phyloP scores from a whole-genome alignment of 2,797 vertebrate species.

The Urophycis tenuis region DNA sequence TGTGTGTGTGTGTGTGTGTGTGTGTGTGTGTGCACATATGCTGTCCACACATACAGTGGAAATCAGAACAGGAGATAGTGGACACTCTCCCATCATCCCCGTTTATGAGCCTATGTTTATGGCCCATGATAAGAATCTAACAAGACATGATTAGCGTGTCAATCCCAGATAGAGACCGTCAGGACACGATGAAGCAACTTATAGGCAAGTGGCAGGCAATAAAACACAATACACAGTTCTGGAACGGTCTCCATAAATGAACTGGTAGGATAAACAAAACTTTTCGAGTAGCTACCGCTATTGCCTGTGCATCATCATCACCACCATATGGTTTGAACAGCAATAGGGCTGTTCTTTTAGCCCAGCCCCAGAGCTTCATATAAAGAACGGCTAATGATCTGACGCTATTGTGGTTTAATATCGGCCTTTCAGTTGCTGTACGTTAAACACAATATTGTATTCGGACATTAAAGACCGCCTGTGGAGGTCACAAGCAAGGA shows the following conservation, averaged over 20 bases:
- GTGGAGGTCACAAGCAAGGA: background rate
- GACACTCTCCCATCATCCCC: background rate
- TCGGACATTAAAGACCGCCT: background rate
- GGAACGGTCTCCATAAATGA: background rate
- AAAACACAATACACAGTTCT: background rate
- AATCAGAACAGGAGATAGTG: background rate
- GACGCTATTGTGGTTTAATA: background rate
- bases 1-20: slow-evolving; percentile 15
- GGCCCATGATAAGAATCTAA: background rate
- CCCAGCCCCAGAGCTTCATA: background rate
- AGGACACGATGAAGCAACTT: background rate
- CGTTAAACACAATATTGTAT: background rate
- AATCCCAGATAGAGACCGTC: background rate
- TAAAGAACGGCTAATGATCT: background rate
- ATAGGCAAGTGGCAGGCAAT: background rate
- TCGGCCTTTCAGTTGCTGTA: background rate
- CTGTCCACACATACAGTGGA: background rate
- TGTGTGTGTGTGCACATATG: background rate
- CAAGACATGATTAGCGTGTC: background rate
- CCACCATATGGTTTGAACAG: background rate
- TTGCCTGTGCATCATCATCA: background rate
- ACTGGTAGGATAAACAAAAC: background rate
- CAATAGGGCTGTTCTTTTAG: background rate
- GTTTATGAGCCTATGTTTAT: background rate
- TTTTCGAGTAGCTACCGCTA: background rate